Percentiles rank a stretch among this genome's conserved stretches.
phyloP scores from a whole-genome alignment of 2,113 vertebrate genomes.

The Aepyceros melampus region DNA sequence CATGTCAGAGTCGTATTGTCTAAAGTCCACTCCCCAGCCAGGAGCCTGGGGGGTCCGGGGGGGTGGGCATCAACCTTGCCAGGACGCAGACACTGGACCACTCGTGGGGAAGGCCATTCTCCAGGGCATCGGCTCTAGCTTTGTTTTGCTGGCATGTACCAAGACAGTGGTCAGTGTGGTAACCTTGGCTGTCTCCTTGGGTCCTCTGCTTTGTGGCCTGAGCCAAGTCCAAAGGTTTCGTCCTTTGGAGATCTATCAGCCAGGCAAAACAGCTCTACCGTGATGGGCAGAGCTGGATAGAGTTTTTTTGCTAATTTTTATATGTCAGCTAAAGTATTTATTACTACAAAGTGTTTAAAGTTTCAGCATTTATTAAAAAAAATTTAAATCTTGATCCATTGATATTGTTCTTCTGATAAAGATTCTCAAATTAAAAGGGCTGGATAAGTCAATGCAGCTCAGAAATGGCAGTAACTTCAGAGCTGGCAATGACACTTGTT shows the following conservation, averaged over 20 bases:
- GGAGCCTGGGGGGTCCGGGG: neutral
- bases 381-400: neutral
- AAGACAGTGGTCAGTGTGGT: neutral
- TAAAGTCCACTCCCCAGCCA: neutral
- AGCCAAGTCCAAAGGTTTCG: neutral
- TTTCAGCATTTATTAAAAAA: neutral
- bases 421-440: neutral
- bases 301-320: neutral
- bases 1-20: accelerated
- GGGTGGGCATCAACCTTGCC: neutral
- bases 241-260: neutral
- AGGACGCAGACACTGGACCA: accelerated
- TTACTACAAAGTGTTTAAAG: neutral
- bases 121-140: neutral
- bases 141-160: neutral
- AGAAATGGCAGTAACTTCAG: constrained; percentile 66
- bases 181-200: neutral
- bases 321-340: neutral
- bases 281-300: neutral
- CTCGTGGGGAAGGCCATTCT: accelerated
- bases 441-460: constrained; percentile 8
- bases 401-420: neutral
- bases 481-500: constrained; percentile 75
- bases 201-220: neutral
- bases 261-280: neutral